Base-by-base conservation (phyloP, 2,797 vertebrate species). In the Syngnathus rostellatus region DNA sequence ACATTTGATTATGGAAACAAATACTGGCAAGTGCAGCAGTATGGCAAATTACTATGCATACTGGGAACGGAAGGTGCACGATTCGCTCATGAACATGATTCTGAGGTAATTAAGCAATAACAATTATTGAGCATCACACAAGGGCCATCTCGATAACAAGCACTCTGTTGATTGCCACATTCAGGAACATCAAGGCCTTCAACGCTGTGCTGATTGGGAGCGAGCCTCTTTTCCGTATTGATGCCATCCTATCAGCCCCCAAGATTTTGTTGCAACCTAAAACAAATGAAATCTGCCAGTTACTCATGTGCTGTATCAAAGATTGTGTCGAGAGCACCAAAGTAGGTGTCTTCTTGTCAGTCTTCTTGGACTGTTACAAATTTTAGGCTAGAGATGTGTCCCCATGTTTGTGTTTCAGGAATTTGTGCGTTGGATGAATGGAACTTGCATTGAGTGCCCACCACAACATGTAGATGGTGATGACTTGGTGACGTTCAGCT, bases 381-480 rank as follows among this genome's bases (percentile, higher is more conserved):
- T 37, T 57, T 37, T 57, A 17, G 14, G 31, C 23, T 31, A 12
- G 23, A 12, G 8, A 25, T 54, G 21, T 25, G 21, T 16, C 2
- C 21, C 16, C 63, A 3, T 67, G 43, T 64, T 61, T 71, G 19
- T 62, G 14, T 72, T 79, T 50, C 67, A 99, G 97, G 72, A 82
- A 60, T 98, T 99, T 66, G 57, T 92, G 4, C 95, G 97, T 1
- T 99, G 97, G 97, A 96, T 96, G 94, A 86, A 86, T 0, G 93
- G 94, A 41, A 94, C 93, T 0, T 99, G 96, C 70, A 89, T 93
- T 2, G 92, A 94, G 21, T 98, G 97, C 74, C 92, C 93, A 12
- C 90, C 94, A 3, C 94, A 95, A 77, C 86, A 5, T 0, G 68
- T 88, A 2, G 78, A 75, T 0, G 80, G 74, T 31, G 90, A 90